A percentile compares a stretch with the other conserved stretches of the same genome.
Conservation (phyloP, 2,113 vertebrate species). For the Actinemys pallida region DNA sequence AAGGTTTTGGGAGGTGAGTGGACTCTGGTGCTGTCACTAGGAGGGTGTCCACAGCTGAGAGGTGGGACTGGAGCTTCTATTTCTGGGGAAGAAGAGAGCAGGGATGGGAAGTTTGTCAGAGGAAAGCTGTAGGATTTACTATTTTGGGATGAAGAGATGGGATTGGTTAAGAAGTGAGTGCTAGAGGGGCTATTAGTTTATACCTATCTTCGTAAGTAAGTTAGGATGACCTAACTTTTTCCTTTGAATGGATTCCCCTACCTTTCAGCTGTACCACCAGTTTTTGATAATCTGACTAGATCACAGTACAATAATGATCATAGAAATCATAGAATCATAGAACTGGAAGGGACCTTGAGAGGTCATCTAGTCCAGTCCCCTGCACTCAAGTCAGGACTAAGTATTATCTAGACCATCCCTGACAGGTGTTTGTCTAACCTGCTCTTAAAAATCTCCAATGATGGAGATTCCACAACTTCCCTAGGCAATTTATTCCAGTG, state of each 20-base stretch:
- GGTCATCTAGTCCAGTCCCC: too few relatives aligned
- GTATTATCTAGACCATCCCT: too few relatives aligned
- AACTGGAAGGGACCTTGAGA: too few relatives aligned
- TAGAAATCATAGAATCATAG: too few relatives aligned
- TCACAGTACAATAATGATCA: neutral
- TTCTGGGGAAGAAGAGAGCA: neutral
- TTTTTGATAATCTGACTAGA: neutral
- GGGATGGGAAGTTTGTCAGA: neutral
- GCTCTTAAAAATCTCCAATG: too few relatives aligned
- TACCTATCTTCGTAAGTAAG: neutral
- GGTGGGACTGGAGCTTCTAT: accelerated
- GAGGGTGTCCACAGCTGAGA: neutral
- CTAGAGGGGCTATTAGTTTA: neutral
- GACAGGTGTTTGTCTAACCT: too few relatives aligned
- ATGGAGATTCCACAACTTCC: too few relatives aligned
- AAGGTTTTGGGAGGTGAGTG: neutral
- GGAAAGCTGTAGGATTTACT: neutral
- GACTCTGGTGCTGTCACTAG: neutral
- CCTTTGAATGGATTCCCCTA: neutral
- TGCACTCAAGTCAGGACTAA: too few relatives aligned
- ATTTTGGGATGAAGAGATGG: neutral
- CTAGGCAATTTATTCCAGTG: too few relatives aligned
- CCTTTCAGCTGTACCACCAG: neutral
- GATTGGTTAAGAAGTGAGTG: accelerated
- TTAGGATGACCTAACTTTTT: neutral